phyloP scores from a whole-genome alignment of 2,113 vertebrate species.

The Heloderma charlesbogerti region DNA sequence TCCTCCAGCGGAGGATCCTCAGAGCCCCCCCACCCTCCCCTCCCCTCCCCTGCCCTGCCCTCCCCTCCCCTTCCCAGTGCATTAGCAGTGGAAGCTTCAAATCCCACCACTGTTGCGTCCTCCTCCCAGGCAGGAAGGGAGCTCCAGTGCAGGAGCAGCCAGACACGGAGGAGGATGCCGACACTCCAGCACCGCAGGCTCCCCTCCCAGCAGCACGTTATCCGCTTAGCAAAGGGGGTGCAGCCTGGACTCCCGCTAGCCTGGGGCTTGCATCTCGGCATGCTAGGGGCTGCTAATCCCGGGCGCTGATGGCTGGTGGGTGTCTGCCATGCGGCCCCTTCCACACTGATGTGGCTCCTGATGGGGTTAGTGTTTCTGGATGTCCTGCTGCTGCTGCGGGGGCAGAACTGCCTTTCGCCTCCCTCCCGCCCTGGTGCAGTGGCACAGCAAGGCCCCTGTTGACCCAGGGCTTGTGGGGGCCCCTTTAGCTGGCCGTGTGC shows the following conservation, averaged over 20 bases:
- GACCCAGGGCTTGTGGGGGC: too few relatives aligned
- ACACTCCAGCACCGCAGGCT: neutral
- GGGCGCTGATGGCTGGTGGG: neutral
- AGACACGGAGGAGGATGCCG: neutral
- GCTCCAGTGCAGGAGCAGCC: neutral
- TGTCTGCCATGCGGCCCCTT: neutral
- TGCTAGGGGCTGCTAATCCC: neutral
- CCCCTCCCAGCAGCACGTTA: neutral
- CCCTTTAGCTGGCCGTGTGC: too few relatives aligned
- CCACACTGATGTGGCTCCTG: neutral
- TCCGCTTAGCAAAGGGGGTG: neutral
- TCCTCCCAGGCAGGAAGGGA: neutral
- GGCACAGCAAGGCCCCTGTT: too few relatives aligned
- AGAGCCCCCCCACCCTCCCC: neutral
- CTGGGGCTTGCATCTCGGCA: neutral
- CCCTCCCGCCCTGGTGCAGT: neutral
- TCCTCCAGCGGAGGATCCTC: neutral
- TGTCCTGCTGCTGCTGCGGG: neutral
- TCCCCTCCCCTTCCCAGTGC: neutral
- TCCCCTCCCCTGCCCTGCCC: too few relatives aligned
- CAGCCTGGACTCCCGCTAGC: neutral
- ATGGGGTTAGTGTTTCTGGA: neutral
- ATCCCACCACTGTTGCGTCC: neutral
- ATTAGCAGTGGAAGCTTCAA: neutral
- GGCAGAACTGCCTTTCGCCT: too few relatives aligned